Base-by-base conservation (phyloP, 2,888 invertebrate species). In the Amiota communis region DNA sequence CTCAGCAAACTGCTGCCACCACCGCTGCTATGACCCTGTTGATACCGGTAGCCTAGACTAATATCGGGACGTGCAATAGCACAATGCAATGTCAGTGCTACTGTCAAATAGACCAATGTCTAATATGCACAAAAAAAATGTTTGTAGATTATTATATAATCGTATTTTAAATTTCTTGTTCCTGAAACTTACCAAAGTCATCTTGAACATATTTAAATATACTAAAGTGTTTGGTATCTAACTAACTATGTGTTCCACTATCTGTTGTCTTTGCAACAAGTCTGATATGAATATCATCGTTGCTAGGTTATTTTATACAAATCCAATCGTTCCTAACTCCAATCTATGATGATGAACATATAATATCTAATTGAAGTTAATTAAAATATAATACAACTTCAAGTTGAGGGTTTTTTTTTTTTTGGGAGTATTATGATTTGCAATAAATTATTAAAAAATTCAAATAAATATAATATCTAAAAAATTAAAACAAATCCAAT, bases 291-390 rank as follows among this genome's bases (percentile, higher is more conserved):
- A 48, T 3, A 47, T 4, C 47, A n/a, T 10, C 11, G 75, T 56
- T 69, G 20, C 68, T 61, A 11, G 59, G 48, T 68, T 36, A 73
- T 70, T 83, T 80, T 83, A 83, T 83, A 83, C 76, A 36, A 36
- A 36, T 36, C 36, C 36, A 36, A 36, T 36, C 36, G 2, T 6
- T 57, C 13, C 48, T 4, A 65, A 48, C 47, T 8, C 47, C 11
- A 17, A 12, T 56, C 70, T 53, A 69, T 57, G 65, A 47, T 63
- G 76, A n/a, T 53, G 74, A 36, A 6, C 36, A 36, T 36, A 36
- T 23, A 23, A 23, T 36, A 36, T 82, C 86, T 86, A 86, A 86
- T 86, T 86, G 80, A 86, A 86, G 81, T 84, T 86, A 87, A 86
- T 86, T 87, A 80, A 86, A 81, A 74, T 81, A 53, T 53, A 12